These are phyloP conservation scores for Apamea epomidion DNA, from an alignment of 2,888 invertebrate genomes.

Conservation along the genomic window DNA sequence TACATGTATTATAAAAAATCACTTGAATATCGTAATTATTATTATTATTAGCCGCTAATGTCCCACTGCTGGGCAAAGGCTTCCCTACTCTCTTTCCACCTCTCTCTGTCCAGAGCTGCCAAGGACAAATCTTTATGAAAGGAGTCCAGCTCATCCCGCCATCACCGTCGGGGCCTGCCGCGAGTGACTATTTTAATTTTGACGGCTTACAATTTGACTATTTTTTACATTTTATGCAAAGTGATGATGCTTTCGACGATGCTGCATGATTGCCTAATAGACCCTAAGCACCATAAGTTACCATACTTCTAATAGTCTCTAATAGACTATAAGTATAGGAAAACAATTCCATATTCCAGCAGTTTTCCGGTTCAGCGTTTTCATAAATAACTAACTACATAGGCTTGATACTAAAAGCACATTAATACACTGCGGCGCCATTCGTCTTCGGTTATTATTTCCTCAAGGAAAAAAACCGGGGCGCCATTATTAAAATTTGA, in stretches of 20 bases:
- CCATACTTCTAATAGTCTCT: not conserved
- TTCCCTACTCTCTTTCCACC: too few species aligned
- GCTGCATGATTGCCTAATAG: too few species aligned
- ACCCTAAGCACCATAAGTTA: not conserved
- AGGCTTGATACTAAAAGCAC: not conserved
- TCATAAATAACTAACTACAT: conserved; percentile 12
- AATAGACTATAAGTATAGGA: not conserved
- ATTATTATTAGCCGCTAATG: too few species aligned
- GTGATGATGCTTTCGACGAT: not conserved
- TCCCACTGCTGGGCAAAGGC: too few species aligned
- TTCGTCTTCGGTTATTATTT: conserved; percentile 18
- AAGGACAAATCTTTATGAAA: too few species aligned
- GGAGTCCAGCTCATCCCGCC: too few species aligned
- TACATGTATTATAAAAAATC: not conserved
- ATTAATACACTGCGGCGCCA: not conserved
- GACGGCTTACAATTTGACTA: too few species aligned
- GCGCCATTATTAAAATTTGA: conserved; percentile 9
- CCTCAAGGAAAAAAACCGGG: conserved; percentile 17
- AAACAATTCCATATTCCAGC: not conserved
- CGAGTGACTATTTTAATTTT: not conserved
- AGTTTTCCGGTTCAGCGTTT: conserved; percentile 4
- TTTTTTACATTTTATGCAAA: too few species aligned
- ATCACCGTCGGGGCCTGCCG: too few species aligned
- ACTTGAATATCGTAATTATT: not conserved
- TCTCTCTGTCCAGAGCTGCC: too few species aligned